Evolutionary conservation across 1,140 invertebrate species (phyloP), one percentile per base, ranked within the genome.

Genomic region (Frieseomelitta varia): DNA sequence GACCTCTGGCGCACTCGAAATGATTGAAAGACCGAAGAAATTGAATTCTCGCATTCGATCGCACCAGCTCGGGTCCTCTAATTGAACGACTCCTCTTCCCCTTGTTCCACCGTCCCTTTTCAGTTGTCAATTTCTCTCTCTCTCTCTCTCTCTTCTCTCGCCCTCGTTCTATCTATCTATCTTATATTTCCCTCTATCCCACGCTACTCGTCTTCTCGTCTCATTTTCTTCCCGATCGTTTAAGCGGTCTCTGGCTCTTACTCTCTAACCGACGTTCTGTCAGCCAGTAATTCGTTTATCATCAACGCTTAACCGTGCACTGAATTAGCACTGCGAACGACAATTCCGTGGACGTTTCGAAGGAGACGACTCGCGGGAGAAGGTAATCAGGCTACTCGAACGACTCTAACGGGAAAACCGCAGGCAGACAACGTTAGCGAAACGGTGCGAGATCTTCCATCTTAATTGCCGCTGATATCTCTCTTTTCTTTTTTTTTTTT

Each of bases 1-100:
- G 39, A 47, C 39, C 39, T 63, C 79, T 75, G 56, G 88, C 78
- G 88, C 86, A 86, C 87, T 91, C 81, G 86, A 90, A 90, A 92
- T 91, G 91, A 91, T 92, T 88, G 91, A 91, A 92, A 89, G 91
- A 91, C 87, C 85, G 82, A 90, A 90, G 90, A 92, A 92, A 92
- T 92, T 91, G 88, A 91, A 92, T 91, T 92, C 90, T 91, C 88
- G 85, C 83, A 85, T 88, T 91, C 89, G 90, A 92, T 88, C 85
- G 90, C 85, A 85, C 89, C 87, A 87, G 72, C 88, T 82, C 79
- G 84, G 77, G 76, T 87, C 68, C 85, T 92, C 90, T 91, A 91
- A 91, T 91, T 92, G 91, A 91, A 91, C 90, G 88, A 89, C 91
- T 91, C 86, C 82, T 90, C 91, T 87, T 80, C 73, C 82, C 82